Evolutionary conservation across 1,140 invertebrate genomes (phyloP).

Genomic region (Lasaia peninsularis): DNA sequence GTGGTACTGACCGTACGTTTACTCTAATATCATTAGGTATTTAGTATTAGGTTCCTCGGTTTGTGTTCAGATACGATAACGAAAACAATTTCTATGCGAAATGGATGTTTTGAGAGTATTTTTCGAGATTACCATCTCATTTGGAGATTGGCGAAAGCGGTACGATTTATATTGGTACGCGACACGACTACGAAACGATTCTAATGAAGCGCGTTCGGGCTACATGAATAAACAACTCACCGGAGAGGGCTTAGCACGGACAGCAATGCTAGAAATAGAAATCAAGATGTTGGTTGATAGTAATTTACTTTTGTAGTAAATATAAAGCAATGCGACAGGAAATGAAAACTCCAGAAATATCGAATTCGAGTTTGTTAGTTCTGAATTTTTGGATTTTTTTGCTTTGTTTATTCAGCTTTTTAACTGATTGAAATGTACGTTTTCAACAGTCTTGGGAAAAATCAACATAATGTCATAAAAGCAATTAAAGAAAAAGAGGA

Average conservation of each 20-base stretch:
- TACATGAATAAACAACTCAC: conserved; percentile 1
- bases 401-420: too few species aligned
- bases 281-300: too few species aligned
- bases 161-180: neutral
- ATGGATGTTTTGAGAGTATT: conserved; percentile 9
- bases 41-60: neutral
- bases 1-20: neutral
- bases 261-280: neutral
- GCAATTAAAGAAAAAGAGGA: too few species aligned
- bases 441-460: too few species aligned
- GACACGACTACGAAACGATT: neutral
- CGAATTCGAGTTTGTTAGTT: too few species aligned
- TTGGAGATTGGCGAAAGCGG: conserved; percentile 4
- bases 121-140: conserved; percentile 14
- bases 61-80: neutral
- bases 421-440: too few species aligned
- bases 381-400: too few species aligned
- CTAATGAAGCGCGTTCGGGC: neutral
- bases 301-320: too few species aligned
- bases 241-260: neutral
- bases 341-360: too few species aligned
- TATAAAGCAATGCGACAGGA: too few species aligned
- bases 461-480: too few species aligned
- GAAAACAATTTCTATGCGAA: neutral
- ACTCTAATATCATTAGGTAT: neutral